Percentiles rank a stretch among this genome's conserved stretches.
Conservation (phyloP, 1,140 invertebrate species). For the Drosophila arizonae region DNA sequence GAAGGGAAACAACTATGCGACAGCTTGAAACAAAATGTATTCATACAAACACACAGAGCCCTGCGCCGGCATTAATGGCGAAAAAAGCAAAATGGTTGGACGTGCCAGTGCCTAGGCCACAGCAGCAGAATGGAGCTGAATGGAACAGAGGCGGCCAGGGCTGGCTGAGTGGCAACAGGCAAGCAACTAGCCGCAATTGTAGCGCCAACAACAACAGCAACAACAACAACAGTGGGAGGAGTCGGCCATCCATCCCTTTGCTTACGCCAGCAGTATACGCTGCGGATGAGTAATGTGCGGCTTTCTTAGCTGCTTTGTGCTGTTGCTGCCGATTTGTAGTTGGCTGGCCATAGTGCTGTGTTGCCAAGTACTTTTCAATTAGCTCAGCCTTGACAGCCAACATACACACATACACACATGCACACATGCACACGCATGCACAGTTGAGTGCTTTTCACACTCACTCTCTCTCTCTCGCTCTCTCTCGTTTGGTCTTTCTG, state of each 20-base stretch:
- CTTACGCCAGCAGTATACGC: slow-evolving; percentile 41
- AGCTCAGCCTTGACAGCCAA: slow-evolving; percentile 53
- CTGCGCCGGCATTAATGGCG: slow-evolving; percentile 70
- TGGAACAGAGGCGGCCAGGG: slow-evolving; percentile 5
- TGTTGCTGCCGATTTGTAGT: slow-evolving; percentile 33
- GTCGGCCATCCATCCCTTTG: slow-evolving; percentile 36
- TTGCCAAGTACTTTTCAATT: slow-evolving; percentile 74
- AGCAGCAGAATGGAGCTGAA: slow-evolving; percentile 3
- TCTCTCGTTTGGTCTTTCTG: neutral
- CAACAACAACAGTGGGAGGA: neutral
- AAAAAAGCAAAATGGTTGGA: slow-evolving; percentile 67
- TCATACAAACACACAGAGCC: slow-evolving; percentile 50
- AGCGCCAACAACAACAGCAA: slow-evolving; percentile 20
- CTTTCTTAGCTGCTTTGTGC: slow-evolving; percentile 51
- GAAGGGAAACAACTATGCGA: slow-evolving; percentile 35
- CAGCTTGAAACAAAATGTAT: slow-evolving; percentile 59
- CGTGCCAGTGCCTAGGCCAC: slow-evolving; percentile 56
- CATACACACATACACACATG: slow-evolving; percentile 13
- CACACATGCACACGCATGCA: neutral
- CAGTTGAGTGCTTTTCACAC: slow-evolving; percentile 41
- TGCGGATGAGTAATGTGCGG: slow-evolving; percentile 76
- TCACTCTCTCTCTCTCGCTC: neutral
- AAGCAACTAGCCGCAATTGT: slow-evolving; percentile 38
- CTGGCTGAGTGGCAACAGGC: slow-evolving; percentile 23
- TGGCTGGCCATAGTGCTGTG: slow-evolving; percentile 24